phyloP scores from a whole-genome alignment of 1,140 invertebrate species.

The Nasonia giraulti region DNA sequence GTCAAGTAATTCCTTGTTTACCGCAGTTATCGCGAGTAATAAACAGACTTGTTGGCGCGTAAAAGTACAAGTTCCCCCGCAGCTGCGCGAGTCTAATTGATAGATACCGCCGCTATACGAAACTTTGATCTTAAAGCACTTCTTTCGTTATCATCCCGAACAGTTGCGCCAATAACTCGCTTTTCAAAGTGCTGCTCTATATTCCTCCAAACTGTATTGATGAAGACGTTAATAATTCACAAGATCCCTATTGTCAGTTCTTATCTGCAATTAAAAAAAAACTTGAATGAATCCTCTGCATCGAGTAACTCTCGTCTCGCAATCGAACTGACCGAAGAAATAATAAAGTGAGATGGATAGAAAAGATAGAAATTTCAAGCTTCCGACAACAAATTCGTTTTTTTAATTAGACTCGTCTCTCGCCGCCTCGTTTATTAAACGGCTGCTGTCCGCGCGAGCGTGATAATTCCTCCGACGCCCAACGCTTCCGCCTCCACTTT shows the following conservation, averaged over 20 bases:
- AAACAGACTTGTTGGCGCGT: conserved; percentile 15
- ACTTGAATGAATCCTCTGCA: no score
- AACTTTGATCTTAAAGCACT: conserved; percentile 30
- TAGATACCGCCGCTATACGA: conserved; percentile 4
- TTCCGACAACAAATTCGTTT: background rate
- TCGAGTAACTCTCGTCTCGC: no score
- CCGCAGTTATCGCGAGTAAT: conserved; percentile 25
- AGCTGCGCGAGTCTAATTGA: conserved; percentile 4
- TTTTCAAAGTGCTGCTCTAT: conserved; percentile 10
- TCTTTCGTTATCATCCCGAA: conserved; percentile 1
- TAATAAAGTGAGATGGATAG: no score
- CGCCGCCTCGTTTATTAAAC: conserved; percentile 34
- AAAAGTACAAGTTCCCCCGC: background rate
- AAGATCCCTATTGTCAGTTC: background rate
- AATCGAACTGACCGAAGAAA: background rate
- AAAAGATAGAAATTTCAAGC: background rate
- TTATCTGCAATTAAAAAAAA: background rate
- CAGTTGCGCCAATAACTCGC: background rate
- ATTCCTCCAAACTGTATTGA: background rate
- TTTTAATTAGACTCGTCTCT: conserved; percentile 24
- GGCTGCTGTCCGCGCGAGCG: conserved; percentile 18
- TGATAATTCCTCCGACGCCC: conserved; percentile 35
- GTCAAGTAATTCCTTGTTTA: conserved; percentile 27
- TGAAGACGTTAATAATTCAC: background rate
- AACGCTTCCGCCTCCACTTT: conserved; percentile 40